Evolutionary conservation across 2,113 vertebrate genomes (phyloP).

Genomic region (Psephotus haematonotus): DNA sequence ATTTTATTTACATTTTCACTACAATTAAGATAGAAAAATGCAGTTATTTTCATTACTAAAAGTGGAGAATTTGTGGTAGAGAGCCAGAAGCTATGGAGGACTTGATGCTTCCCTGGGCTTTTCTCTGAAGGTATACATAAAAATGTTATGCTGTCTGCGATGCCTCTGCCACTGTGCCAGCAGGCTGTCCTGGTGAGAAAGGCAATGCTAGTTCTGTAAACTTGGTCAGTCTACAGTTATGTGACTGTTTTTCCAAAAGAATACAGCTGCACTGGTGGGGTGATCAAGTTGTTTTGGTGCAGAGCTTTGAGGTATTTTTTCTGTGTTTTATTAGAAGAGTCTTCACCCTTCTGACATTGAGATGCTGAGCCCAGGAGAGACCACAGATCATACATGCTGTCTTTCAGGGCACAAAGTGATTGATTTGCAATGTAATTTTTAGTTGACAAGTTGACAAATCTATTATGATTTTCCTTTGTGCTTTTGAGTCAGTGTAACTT

Average conservation of each 20-base stretch:
- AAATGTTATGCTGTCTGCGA: background rate
- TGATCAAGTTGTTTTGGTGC: background rate
- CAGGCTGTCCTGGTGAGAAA: background rate
- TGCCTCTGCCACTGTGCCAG: background rate
- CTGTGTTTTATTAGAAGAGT: background rate
- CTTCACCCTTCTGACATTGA: fast-evolving
- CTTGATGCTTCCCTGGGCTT: background rate
- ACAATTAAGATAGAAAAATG: background rate
- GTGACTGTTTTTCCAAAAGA: background rate
- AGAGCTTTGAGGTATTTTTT: background rate
- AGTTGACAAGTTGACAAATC: background rate
- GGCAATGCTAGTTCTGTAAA: background rate
- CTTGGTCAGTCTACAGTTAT: fast-evolving
- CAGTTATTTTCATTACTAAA: background rate
- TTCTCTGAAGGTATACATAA: background rate
- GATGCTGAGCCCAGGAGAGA: background rate
- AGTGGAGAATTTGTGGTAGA: background rate
- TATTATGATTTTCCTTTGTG: background rate
- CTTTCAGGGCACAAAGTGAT: background rate
- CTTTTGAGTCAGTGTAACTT: background rate
- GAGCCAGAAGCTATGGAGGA: background rate
- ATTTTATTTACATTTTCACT: background rate
- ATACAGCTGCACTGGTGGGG: background rate
- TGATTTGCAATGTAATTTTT: background rate
- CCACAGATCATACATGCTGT: background rate